Percentiles rank a stretch among this genome's conserved stretches.
Evolutionary conservation across 2,888 invertebrate genomes (phyloP).

Genomic region (Chouioia cunea): DNA sequence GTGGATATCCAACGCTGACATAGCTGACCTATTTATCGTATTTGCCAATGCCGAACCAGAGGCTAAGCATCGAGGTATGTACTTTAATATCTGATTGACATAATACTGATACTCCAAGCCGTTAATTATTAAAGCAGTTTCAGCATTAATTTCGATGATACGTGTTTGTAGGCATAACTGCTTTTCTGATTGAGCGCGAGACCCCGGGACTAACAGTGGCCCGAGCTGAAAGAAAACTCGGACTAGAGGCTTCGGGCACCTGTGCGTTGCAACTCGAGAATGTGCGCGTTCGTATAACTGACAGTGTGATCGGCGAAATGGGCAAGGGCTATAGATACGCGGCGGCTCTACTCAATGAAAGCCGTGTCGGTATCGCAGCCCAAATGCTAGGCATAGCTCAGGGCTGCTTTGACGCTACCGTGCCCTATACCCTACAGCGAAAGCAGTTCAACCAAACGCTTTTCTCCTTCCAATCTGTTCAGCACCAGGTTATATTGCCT

Average conservation of each 20-base stretch:
- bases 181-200: conserved; percentile 92
- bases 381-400: conserved; percentile 97
- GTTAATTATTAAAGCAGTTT: not conserved
- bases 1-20: conserved; percentile 98
- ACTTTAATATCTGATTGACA: not conserved
- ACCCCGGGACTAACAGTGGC: conserved; percentile 88
- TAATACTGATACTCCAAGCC: too few relatives aligned
- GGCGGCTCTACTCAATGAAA: conserved; percentile 94
- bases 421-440: conserved; percentile 93
- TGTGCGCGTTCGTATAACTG: conserved; percentile 87
- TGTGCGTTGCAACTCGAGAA: conserved; percentile 96
- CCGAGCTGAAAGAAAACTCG: conserved; percentile 94
- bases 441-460: conserved; percentile 93
- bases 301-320: conserved; percentile 85
- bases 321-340: conserved; percentile 97
- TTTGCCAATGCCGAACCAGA: conserved; percentile 89
- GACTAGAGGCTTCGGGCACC: conserved; percentile 92
- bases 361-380: conserved; percentile 88
- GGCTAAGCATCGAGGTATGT: conserved; percentile 82
- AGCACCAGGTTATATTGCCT: conserved; percentile 77
- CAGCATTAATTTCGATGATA: not conserved
- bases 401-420: conserved; percentile 94
- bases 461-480: conserved; percentile 94
- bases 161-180: conserved; percentile 82
- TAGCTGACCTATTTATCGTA: conserved; percentile 92